Percentiles rank a stretch among this genome's conserved stretches.
These are phyloP conservation scores for Zaprionus vittiger DNA, from an alignment of 1,140 invertebrate genomes.

Conservation along the genomic window DNA sequence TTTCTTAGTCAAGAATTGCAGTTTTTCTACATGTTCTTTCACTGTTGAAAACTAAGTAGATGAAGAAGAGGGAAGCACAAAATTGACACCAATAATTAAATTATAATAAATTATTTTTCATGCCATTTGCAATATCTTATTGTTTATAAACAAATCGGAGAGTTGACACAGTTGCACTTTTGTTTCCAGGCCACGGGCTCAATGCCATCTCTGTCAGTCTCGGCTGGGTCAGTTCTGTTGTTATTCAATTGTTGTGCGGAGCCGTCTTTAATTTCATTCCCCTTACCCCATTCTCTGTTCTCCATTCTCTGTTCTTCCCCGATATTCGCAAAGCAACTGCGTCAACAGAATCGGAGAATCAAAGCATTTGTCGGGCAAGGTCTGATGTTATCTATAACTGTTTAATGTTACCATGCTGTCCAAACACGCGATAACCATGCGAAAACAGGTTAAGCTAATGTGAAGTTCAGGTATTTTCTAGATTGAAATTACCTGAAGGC, in stretches of 20 bases:
- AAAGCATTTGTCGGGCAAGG: conserved; percentile 48
- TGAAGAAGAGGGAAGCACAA: conserved; percentile 3
- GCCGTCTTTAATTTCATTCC: conserved; percentile 3
- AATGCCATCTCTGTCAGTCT: conserved; percentile 33
- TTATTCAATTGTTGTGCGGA: conserved; percentile 27
- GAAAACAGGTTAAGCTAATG: conserved; percentile 23
- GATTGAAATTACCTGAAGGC: neutral
- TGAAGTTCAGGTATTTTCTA: conserved; percentile 19
- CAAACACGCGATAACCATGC: conserved; percentile 8
- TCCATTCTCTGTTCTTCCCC: neutral
- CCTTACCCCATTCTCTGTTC: neutral
- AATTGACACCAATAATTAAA: conserved; percentile 38
- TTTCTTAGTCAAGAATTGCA: neutral
- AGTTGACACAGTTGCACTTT: conserved; percentile 47
- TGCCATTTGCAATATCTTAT: conserved; percentile 27
- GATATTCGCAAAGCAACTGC: conserved; percentile 20
- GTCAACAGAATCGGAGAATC: conserved; percentile 50
- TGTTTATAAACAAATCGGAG: conserved; percentile 48
- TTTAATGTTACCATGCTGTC: conserved; percentile 28
- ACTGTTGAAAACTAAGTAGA: neutral
- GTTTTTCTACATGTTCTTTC: neutral
- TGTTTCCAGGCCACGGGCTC: conserved; percentile 44
- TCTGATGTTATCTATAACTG: conserved; percentile 34
- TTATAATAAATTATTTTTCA: neutral
- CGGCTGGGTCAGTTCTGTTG: conserved; percentile 47